Percentiles rank a stretch among this genome's conserved stretches.
phyloP scores from a whole-genome alignment of 2,113 vertebrate species.

The Alethe castanea region DNA sequence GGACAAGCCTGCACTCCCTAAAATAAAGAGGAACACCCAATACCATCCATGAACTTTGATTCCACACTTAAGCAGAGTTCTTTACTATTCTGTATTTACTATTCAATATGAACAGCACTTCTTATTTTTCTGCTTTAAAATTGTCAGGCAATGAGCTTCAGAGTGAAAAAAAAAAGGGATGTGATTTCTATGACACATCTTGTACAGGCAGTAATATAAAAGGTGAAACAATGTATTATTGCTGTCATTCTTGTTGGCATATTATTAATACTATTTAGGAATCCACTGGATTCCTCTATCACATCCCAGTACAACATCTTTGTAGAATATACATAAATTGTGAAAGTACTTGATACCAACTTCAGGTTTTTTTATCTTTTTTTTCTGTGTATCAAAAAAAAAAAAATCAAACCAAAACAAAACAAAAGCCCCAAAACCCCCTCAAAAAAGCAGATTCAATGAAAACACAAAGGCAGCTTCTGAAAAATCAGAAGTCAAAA shows the following conservation, averaged over 20 bases:
- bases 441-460: background rate
- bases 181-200: background rate
- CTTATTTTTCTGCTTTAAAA: background rate
- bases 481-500: background rate
- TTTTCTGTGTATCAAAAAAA: fast-evolving
- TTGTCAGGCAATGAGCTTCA: background rate
- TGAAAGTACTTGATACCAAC: background rate
- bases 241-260: background rate
- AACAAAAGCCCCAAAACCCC: too few relatives aligned
- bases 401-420: too few relatives aligned
- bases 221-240: background rate
- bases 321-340: background rate
- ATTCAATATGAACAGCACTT: background rate
- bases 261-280: background rate
- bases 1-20: background rate
- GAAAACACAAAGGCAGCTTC: background rate
- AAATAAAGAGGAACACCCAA: background rate
- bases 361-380: background rate
- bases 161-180: background rate
- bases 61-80: background rate
- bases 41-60: background rate
- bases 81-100: background rate
- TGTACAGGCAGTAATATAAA: background rate
- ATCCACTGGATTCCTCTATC: background rate
- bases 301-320: background rate